These are phyloP conservation scores for Sphaerodactylus townsendi DNA, from an alignment of 2,113 vertebrate genomes.

Conservation along the genomic window DNA sequence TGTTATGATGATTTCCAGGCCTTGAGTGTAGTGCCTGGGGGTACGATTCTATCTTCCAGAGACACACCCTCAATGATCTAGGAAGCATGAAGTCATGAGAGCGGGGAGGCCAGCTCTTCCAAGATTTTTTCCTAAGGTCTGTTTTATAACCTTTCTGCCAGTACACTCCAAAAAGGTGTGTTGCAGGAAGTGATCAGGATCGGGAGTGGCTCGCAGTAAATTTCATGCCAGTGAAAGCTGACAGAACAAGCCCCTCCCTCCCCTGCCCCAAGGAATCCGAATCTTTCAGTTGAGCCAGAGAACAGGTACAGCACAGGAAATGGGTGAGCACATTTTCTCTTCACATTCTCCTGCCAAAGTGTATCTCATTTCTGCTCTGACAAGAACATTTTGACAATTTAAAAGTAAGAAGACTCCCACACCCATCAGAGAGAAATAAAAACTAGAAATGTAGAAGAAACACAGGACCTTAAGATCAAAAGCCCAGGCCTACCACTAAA, in stretches of 20 bases:
- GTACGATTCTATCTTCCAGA: not conserved
- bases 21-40: not conserved
- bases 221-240: not conserved
- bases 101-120: not conserved
- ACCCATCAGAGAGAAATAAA: not conserved
- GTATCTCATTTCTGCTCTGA: not conserved
- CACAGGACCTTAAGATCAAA: not conserved
- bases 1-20: not conserved
- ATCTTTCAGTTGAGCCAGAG: not conserved
- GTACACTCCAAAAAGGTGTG: not conserved
- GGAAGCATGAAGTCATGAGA: not conserved
- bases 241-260: not conserved
- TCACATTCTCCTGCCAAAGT: not conserved
- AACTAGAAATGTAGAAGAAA: not conserved
- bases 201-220: conserved; percentile 6
- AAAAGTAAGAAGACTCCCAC: conserved; percentile 4
- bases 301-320: not conserved
- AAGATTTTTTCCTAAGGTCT: not conserved
- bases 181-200: not conserved
- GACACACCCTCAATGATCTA: not conserved
- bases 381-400: conserved; percentile 4
- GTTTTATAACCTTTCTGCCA: not conserved
- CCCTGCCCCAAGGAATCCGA: not conserved
- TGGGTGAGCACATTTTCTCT: not conserved
- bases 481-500: not conserved